These are phyloP conservation scores for Gambelia wislizenii DNA, from an alignment of 2,797 vertebrate genomes.

Conservation along the genomic window DNA sequence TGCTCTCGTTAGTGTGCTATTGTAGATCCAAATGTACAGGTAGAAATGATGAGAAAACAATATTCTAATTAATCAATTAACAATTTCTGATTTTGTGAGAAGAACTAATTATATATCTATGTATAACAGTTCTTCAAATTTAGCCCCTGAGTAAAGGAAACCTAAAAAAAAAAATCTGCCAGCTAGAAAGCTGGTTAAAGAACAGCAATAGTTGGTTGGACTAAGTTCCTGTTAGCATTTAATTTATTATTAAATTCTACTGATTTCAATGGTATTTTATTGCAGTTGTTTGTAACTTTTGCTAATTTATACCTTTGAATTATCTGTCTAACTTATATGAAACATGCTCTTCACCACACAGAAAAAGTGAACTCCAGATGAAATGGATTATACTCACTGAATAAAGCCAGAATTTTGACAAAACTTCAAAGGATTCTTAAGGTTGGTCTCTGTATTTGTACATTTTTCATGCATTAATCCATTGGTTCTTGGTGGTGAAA, in stretches of 20 bases:
- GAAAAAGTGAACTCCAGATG: constrained; percentile 3
- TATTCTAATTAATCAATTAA: not conserved
- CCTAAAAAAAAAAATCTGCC: not conserved
- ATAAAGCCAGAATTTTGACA: not conserved
- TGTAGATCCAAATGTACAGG: not conserved
- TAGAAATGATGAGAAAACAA: not conserved
- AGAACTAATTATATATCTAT: not conserved
- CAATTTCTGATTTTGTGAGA: not conserved
- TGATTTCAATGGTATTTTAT: not conserved
- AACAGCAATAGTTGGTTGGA: not conserved
- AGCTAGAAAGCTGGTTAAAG: not conserved
- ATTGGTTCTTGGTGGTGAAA: not conserved
- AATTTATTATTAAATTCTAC: not conserved
- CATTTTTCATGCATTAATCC: not conserved
- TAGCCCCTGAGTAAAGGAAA: not conserved
- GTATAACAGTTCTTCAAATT: not conserved
- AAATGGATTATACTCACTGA: constrained; percentile 6
- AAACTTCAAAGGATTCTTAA: not conserved
- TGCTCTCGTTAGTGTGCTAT: not conserved
- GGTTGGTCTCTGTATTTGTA: not conserved
- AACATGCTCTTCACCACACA: not conserved
- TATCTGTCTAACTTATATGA: not conserved
- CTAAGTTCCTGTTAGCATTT: not conserved
- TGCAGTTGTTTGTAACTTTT: not conserved
- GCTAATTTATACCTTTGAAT: not conserved